A percentile compares a stretch with the other conserved stretches of the same genome.
These are phyloP conservation scores for Podotricha telesiphe DNA, from an alignment of 2,888 invertebrate species.

Conservation along the genomic window DNA sequence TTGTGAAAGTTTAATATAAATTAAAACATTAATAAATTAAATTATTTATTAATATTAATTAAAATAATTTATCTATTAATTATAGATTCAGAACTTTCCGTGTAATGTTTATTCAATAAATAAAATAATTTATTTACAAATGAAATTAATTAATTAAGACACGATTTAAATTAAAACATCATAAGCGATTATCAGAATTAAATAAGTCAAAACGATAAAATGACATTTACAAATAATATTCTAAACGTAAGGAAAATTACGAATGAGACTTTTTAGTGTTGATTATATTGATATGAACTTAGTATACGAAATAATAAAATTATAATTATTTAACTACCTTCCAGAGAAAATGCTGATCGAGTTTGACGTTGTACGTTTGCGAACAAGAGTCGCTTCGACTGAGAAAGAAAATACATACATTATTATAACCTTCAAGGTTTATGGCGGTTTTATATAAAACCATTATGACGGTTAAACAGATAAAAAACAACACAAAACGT, in stretches of 20 bases:
- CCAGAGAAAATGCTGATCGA: conserved; percentile 90
- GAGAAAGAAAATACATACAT: conserved; percentile 60
- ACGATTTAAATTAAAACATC: conserved; percentile 32
- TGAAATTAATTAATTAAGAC: conserved; percentile 38
- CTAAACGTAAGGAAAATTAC: conserved; percentile 33
- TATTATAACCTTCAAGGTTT: conserved; percentile 4
- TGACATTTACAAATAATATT: conserved; percentile 45
- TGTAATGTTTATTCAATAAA: conserved; percentile 53
- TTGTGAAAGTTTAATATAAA: conserved; percentile 26
- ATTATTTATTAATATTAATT: conserved; percentile 37
- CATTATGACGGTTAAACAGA: conserved; percentile 13
- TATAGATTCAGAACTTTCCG: conserved; percentile 63
- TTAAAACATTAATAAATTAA: too few species aligned
- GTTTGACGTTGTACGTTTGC: conserved; percentile 88
- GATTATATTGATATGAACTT: conserved; percentile 23
- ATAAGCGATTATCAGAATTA: conserved; percentile 41
- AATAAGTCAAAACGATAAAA: conserved; percentile 38
- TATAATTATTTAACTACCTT: conserved; percentile 81
- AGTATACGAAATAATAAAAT: conserved; percentile 10
- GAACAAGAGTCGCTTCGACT: conserved; percentile 88
- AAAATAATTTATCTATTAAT: conserved; percentile 57
- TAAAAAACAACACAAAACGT: conserved; percentile 25
- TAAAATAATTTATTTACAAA: conserved; percentile 37
- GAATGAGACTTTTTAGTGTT: conserved; percentile 24
- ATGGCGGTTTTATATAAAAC: too few species aligned